phyloP scores from a whole-genome alignment of 2,113 vertebrate species.

The Pygathrix nemaeus region DNA sequence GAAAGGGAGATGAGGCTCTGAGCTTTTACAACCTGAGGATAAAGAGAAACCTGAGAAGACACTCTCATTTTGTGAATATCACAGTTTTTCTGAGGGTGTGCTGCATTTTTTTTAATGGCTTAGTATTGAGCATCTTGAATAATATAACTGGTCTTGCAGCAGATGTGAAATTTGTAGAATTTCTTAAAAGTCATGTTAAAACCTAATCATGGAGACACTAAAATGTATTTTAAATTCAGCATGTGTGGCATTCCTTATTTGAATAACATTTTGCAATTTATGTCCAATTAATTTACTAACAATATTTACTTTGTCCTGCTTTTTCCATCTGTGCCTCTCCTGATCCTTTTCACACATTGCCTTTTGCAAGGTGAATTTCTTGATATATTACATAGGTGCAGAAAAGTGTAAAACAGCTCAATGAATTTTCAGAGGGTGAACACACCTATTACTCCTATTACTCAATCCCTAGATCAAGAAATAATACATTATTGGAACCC shows the following conservation, averaged over 20 bases:
- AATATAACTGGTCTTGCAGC: neutral
- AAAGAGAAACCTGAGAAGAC: neutral
- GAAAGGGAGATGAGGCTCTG: neutral
- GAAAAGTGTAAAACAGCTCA: neutral
- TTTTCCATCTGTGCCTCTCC: neutral
- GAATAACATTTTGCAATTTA: slow-evolving; percentile 16
- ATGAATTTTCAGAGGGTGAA: neutral
- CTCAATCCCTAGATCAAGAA: neutral
- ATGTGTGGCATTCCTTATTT: neutral
- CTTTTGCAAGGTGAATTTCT: neutral
- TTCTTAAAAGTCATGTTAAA: slow-evolving; percentile 32
- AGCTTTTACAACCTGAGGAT: neutral
- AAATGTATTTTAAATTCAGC: slow-evolving; percentile 17
- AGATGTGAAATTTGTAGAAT: neutral
- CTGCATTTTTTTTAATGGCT: neutral
- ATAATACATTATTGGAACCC: neutral
- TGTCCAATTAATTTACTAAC: slow-evolving; percentile 1
- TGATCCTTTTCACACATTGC: neutral
- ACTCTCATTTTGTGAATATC: neutral
- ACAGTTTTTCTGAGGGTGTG: neutral
- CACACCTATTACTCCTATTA: neutral
- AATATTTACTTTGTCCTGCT: neutral
- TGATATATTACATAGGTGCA: neutral
- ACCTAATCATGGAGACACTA: neutral
- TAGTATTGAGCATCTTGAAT: neutral